These are phyloP conservation scores for Ophthalmolycus amberensis DNA, from an alignment of 2,113 vertebrate species.

Conservation along the genomic window DNA sequence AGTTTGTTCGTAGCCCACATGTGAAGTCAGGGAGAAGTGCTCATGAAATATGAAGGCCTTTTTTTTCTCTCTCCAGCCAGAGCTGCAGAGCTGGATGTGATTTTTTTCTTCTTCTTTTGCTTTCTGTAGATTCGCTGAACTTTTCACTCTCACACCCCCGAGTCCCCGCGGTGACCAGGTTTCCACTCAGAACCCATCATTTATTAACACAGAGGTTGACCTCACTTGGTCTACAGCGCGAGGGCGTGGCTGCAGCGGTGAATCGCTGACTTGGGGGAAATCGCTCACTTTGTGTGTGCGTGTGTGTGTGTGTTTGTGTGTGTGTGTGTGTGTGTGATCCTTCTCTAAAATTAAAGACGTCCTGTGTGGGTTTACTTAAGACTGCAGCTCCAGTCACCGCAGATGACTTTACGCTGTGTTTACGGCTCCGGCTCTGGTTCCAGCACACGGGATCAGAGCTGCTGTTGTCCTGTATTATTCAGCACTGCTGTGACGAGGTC, in stretches of 20 bases:
- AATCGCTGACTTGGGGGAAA: conserved; percentile 48
- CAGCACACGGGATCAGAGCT: conserved; percentile 54
- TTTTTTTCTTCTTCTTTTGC: conserved; percentile 18
- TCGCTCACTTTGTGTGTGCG: conserved; percentile 5
- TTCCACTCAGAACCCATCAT: conserved; percentile 75
- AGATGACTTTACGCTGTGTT: conserved; percentile 48
- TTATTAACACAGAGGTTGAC: conserved; percentile 81
- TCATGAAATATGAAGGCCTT: conserved; percentile 82
- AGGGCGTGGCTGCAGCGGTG: conserved; percentile 50
- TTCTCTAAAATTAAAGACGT: conserved; percentile 53
- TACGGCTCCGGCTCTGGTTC: conserved; percentile 43
- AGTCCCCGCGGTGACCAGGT: conserved; percentile 61
- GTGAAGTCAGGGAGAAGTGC: conserved; percentile 68
- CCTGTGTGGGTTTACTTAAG: conserved; percentile 36
- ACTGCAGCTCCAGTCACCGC: conserved; percentile 34
- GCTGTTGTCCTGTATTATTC: conserved; percentile 41
- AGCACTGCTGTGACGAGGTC: conserved; percentile 38
- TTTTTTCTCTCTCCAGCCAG: conserved; percentile 20
- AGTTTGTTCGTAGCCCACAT: conserved; percentile 59
- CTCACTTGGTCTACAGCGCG: conserved; percentile 70
- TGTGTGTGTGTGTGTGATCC: conserved; percentile 26
- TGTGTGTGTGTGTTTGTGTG: conserved; percentile 11
- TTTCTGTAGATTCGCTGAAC: conserved; percentile 71
- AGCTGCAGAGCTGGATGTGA: conserved; percentile 53
- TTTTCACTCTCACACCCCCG: conserved; percentile 76